phyloP scores from a whole-genome alignment of 23 tunicate genomes.

The Aplidium turbinatum region DNA sequence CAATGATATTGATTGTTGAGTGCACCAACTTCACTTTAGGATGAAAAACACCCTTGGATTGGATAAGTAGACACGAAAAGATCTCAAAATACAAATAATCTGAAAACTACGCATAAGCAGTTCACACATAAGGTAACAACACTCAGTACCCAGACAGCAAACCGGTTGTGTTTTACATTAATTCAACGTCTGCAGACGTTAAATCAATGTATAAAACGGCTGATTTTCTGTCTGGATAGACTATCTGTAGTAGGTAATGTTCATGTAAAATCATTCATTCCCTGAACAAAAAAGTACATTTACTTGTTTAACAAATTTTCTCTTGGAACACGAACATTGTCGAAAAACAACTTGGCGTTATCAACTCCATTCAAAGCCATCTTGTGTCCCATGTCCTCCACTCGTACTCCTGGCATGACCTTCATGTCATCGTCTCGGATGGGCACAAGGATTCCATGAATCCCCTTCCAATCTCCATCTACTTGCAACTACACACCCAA shows the following conservation, averaged over 20 bases:
- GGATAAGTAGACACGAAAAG: too few species aligned
- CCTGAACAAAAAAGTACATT: neutral
- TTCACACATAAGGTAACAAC: too few species aligned
- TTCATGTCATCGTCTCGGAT: slow-evolving; percentile 94
- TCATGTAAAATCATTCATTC: neutral
- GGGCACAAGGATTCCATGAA: slow-evolving; percentile 85
- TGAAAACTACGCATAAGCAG: neutral
- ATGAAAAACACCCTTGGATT: too few species aligned
- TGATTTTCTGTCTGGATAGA: too few species aligned
- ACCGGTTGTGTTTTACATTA: neutral
- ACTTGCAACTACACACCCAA: slow-evolving; percentile 65
- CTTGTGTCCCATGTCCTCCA: slow-evolving; percentile 98
- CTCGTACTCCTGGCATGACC: slow-evolving; percentile 81
- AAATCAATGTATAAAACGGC: too few species aligned
- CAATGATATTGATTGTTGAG: too few species aligned
- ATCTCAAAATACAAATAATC: neutral
- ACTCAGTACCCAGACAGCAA: neutral
- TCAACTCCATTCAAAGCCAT: slow-evolving; percentile 96
- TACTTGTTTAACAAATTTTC: slow-evolving; percentile 88
- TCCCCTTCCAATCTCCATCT: slow-evolving; percentile 69
- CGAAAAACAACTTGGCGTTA: slow-evolving; percentile 90
- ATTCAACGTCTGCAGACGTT: too few species aligned
- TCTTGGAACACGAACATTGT: slow-evolving; percentile 94
- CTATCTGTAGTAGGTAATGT: neutral
- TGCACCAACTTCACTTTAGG: too few species aligned